phyloP scores from a whole-genome alignment of 2,888 invertebrate genomes.

The Lacanobia wlatinum region DNA sequence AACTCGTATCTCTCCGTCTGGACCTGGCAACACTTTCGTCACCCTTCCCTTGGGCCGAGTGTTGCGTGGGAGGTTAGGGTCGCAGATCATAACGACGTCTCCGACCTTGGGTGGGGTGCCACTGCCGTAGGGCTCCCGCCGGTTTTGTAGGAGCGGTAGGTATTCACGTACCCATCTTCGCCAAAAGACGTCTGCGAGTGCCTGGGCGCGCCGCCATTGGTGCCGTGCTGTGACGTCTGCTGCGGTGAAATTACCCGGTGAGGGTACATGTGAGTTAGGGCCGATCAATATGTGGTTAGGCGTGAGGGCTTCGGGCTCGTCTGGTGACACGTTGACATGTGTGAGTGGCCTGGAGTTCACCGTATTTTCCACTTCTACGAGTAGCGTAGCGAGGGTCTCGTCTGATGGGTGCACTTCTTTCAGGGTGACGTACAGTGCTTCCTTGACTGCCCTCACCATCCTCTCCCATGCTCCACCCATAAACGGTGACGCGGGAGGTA shows the following conservation, averaged over 20 bases:
- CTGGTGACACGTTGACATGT: background rate
- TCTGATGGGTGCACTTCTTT: constrained; percentile 3
- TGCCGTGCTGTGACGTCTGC: too few species aligned
- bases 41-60: background rate
- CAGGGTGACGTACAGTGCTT: background rate
- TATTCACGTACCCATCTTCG: too few species aligned
- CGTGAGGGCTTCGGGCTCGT: constrained; percentile 1
- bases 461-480: too few species aligned
- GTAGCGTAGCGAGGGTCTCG: background rate
- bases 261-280: background rate
- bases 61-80: background rate
- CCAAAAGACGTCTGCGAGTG: too few species aligned
- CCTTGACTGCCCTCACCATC: background rate
- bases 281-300: background rate
- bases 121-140: too few species aligned
- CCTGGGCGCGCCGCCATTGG: too few species aligned
- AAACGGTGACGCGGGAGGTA: too few species aligned
- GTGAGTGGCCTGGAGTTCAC: background rate
- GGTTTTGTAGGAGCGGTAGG: too few species aligned
- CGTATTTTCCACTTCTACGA: background rate
- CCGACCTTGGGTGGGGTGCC: constrained; percentile 3
- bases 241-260: too few species aligned
- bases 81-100: background rate
- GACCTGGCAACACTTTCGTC: background rate
- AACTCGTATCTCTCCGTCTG: background rate